These are phyloP conservation scores for Benitochromis conjunctus DNA, from an alignment of 2,113 vertebrate genomes.

Conservation along the genomic window DNA sequence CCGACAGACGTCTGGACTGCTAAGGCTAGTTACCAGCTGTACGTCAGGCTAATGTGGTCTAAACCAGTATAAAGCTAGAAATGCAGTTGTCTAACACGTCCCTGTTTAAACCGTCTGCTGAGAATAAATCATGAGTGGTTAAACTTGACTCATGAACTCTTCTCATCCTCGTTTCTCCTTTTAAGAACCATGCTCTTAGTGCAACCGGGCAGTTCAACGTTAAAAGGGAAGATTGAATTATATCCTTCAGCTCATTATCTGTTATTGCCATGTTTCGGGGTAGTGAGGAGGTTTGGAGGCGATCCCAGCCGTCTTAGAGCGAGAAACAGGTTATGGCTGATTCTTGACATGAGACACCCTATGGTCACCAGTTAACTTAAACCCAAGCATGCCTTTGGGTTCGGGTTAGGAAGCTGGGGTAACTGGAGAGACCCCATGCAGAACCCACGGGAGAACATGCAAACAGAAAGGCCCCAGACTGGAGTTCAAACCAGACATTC, in stretches of 20 bases:
- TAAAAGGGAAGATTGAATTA: neutral
- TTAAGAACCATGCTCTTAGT: neutral
- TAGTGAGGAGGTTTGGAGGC: neutral
- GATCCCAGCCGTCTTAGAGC: neutral
- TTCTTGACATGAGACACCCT: neutral
- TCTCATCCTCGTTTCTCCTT: neutral
- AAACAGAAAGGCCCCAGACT: neutral
- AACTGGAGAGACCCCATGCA: neutral
- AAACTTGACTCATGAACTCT: neutral
- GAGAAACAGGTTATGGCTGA: neutral
- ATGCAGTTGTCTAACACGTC: neutral
- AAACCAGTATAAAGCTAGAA: neutral
- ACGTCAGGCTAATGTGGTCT: neutral
- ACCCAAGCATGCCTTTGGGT: neutral
- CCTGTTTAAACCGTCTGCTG: neutral
- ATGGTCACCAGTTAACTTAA: neutral
- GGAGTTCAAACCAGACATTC: neutral
- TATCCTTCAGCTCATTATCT: neutral
- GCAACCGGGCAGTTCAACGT: neutral
- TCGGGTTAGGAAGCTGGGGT: neutral
- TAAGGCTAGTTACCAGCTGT: neutral
- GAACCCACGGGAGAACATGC: neutral
- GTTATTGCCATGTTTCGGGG: neutral
- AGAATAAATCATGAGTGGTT: neutral
- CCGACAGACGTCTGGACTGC: neutral